Conservation (phyloP, 2,113 vertebrate species). For the Colinus virginianus region DNA sequence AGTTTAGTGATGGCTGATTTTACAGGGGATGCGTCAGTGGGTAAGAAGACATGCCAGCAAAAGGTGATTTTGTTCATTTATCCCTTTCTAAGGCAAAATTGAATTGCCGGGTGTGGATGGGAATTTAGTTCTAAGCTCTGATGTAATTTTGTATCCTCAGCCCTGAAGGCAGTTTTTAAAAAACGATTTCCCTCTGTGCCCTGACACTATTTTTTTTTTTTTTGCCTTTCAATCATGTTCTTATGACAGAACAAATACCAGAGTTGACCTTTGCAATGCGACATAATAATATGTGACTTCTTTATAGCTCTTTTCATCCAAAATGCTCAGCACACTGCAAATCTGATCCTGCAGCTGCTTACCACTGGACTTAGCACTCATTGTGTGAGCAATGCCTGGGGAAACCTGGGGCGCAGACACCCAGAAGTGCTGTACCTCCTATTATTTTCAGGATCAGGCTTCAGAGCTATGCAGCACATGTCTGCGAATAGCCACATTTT, state of each 20-base stretch:
- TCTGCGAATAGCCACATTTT: not conserved
- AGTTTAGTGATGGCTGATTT: conserved; percentile 4
- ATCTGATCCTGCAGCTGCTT: conserved; percentile 17
- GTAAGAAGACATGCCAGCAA: conserved; percentile 50
- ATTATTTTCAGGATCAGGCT: conserved; percentile 5
- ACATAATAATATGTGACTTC: conserved; percentile 72
- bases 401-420: not conserved
- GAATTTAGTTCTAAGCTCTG: conserved; percentile 54
- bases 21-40: conserved; percentile 36
- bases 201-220: conserved; percentile 62
- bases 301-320: conserved; percentile 67
- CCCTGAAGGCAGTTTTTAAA: conserved; percentile 50
- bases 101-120: conserved; percentile 46
- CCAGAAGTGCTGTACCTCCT: not conserved
- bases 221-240: conserved; percentile 64
- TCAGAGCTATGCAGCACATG: not conserved
- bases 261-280: conserved; percentile 62
- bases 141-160: conserved; percentile 56
- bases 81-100: conserved; percentile 56
- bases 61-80: not conserved
- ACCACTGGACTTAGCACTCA: not conserved
- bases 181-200: conserved; percentile 48
- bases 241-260: conserved; percentile 64
- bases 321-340: conserved; percentile 5
- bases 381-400: not conserved